A percentile compares a stretch with the other conserved stretches of the same genome.
Conservation (phyloP, 2,113 vertebrate species). For the Strix aluco region DNA sequence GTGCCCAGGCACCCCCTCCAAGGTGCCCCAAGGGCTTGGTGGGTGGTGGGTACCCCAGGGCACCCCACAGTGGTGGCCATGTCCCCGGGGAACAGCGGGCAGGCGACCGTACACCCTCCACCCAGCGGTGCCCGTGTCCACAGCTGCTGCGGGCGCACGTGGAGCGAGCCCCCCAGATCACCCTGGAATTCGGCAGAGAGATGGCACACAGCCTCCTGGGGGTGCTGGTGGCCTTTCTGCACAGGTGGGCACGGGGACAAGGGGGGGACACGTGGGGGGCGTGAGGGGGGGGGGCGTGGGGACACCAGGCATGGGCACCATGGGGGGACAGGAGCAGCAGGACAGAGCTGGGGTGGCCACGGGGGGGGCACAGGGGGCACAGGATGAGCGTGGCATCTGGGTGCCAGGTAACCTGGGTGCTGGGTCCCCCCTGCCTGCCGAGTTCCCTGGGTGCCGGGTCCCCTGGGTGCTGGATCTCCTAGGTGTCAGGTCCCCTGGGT, state of each 20-base stretch:
- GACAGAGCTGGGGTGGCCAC: too few relatives aligned
- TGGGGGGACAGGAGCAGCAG: too few relatives aligned
- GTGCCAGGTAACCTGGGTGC: neutral
- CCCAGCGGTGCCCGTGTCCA: neutral
- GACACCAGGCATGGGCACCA: too few relatives aligned
- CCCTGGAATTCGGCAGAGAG: constrained; percentile 78
- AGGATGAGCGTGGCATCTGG: neutral
- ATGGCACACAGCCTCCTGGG: constrained; percentile 86
- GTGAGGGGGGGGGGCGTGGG: neutral
- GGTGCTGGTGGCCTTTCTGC: constrained; percentile 87
- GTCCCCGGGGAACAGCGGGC: too few relatives aligned
- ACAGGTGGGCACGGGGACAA: constrained; percentile 72
- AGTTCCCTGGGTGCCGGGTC: neutral
- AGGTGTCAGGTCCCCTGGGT: neutral
- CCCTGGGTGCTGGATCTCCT: neutral
- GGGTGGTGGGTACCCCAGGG: neutral
- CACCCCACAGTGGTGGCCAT: neutral
- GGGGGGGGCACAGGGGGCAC: too few relatives aligned
- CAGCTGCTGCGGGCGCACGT: constrained; percentile 86
- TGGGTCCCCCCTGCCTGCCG: too few relatives aligned
- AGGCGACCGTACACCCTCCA: accelerated
- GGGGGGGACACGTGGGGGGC: too few relatives aligned
- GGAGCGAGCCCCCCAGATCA: constrained; percentile 86
- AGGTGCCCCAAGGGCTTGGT: too few relatives aligned
- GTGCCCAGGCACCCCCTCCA: neutral